A percentile compares a stretch with the other conserved stretches of the same genome.
phyloP scores from a whole-genome alignment of 2,797 vertebrate species.

The Tenualosa thibaudeaui region DNA sequence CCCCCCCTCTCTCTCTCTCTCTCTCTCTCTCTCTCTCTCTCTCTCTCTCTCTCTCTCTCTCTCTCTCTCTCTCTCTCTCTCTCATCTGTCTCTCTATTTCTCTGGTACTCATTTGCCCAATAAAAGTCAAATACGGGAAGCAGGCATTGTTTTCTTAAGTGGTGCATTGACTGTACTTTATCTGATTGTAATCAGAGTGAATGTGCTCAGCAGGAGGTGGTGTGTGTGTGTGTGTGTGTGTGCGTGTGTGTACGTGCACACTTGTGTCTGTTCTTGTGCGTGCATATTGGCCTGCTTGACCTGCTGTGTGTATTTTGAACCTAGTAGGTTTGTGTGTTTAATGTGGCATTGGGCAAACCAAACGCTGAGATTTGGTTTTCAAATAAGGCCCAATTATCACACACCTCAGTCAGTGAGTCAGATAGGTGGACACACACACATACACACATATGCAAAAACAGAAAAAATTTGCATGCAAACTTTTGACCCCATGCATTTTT shows the following conservation, averaged over 20 bases:
- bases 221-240: too few species aligned
- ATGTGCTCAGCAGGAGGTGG: not conserved
- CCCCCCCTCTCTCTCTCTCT: not conserved
- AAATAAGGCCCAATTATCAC: not conserved
- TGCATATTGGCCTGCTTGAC: not conserved
- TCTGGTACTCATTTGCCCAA: not conserved
- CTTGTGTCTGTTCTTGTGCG: not conserved
- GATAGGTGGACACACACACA: not conserved
- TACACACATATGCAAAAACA: not conserved
- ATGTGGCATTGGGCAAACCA: not conserved
- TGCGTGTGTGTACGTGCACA: not conserved
- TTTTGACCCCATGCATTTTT: not conserved
- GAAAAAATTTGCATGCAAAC: not conserved
- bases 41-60: not conserved
- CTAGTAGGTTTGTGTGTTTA: not conserved
- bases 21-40: not conserved
- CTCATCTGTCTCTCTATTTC: constrained; percentile 29
- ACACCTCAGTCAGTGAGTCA: constrained; percentile 4
- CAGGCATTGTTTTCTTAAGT: not conserved
- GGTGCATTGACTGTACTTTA: not conserved
- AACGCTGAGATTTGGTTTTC: not conserved
- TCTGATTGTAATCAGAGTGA: not conserved
- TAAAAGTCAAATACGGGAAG: not conserved
- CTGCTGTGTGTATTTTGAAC: not conserved
- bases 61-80: not conserved